phyloP scores from a whole-genome alignment of 2,797 vertebrate genomes.

The Hapalemur alaotrensis region DNA sequence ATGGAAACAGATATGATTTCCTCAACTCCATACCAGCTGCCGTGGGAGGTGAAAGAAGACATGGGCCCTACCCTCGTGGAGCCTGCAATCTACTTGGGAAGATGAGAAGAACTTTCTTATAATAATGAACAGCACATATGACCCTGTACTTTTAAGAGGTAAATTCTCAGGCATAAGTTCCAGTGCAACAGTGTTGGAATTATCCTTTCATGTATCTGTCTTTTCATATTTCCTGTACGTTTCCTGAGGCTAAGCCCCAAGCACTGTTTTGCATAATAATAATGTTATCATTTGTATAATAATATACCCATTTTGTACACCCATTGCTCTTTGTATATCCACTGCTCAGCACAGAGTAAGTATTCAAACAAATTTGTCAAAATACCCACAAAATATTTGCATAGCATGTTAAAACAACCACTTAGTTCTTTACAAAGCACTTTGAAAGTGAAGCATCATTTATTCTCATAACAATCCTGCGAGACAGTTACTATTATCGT shows the following conservation, averaged over 20 bases:
- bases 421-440: not conserved
- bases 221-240: not conserved
- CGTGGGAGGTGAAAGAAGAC: not conserved
- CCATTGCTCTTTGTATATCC: not conserved
- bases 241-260: not conserved
- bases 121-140: not conserved
- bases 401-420: not conserved
- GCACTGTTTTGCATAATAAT: not conserved
- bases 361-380: not conserved
- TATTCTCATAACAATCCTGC: not conserved
- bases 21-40: not conserved
- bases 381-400: not conserved
- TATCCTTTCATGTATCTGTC: not conserved
- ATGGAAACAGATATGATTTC: not conserved
- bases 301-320: not conserved
- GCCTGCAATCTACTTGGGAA: not conserved
- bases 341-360: not conserved
- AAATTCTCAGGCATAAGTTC: not conserved
- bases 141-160: not conserved
- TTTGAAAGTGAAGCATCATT: conserved; percentile 5
- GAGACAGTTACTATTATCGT: not conserved
- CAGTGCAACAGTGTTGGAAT: not conserved
- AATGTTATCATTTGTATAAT: not conserved
- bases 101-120: not conserved
- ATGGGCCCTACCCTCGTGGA: not conserved